Evolutionary conservation across 2,888 invertebrate genomes (phyloP).

Genomic region (Synanthedon andrenaeformis): DNA sequence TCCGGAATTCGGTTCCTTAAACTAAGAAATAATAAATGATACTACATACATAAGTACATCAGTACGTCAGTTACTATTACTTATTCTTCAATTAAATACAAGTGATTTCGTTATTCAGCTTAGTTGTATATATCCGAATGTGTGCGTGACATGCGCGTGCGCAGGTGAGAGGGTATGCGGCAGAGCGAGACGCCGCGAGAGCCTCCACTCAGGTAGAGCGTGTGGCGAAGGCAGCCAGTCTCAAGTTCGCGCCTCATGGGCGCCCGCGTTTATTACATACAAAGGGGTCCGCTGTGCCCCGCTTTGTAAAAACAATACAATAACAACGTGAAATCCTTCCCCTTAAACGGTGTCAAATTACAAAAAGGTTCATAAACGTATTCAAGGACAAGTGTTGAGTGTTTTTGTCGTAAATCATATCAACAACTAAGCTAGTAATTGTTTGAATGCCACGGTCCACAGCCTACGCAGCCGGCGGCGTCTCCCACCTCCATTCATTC

Average conservation of each 20-base stretch:
- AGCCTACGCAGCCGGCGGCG: slow-evolving; percentile 64
- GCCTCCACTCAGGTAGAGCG: slow-evolving; percentile 45
- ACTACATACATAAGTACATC: too few species aligned
- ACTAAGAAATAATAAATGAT: too few species aligned
- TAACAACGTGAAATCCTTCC: slow-evolving; percentile 17
- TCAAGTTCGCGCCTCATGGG: slow-evolving; percentile 46
- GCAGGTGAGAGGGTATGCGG: slow-evolving; percentile 35
- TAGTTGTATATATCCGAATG: background rate
- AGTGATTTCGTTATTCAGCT: too few species aligned
- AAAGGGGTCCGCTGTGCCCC: slow-evolving; percentile 25
- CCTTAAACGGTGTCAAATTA: background rate
- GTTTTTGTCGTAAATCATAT: background rate
- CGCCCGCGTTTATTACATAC: slow-evolving; percentile 36
- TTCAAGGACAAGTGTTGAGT: background rate
- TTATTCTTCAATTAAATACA: too few species aligned
- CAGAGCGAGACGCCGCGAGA: slow-evolving; percentile 44
- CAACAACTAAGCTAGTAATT: slow-evolving; percentile 25
- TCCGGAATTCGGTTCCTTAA: too few species aligned
- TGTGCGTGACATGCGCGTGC: slow-evolving; percentile 11
- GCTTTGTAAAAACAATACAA: slow-evolving; percentile 32
- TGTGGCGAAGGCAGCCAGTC: slow-evolving; percentile 28
- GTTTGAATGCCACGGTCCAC: slow-evolving; percentile 65
- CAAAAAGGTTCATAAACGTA: background rate
- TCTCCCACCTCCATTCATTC: slow-evolving; percentile 61
- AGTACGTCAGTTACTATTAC: too few species aligned